Base-by-base conservation (phyloP, 2,113 vertebrate species). In the Melospiza melodia region DNA sequence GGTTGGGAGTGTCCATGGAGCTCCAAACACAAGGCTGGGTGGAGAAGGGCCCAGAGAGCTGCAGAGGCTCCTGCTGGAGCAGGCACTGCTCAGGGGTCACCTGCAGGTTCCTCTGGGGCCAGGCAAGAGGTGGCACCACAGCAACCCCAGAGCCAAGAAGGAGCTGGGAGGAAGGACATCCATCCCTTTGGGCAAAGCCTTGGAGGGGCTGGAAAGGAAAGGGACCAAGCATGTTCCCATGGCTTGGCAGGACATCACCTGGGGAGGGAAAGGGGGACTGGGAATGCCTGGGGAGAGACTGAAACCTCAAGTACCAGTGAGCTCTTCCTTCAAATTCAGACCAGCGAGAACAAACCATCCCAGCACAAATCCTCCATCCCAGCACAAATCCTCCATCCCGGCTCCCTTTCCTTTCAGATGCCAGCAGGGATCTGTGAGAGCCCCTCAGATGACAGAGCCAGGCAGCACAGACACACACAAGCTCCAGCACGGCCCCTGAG, bases 191-290 rank as follows among this genome's bases (percentile, higher is more conserved):
- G 48, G 43, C 35, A 89, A 59, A 90, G 75, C 63, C 69, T 31
- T 0, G 5, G 52, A 20, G 73, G 84, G 48, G 25, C 69, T 28
- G 37, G 37, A 37, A 37, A 37, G 37, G 37, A 21, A 55, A 31
- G 6, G 27, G 35, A 80, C 6, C 46, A 25, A 37, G 43, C 12
- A 25, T 2, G 5, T 12, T 43, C 44, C 39, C 68, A 4, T 10
- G 31, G 57, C 30, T 31, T 2, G 11, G 55, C 1, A 43, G 39
- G 37, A n/a, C 48, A 37, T 11, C 0, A 1, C 11, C 62, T 41
- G 30, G 15, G 21, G 12, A 61, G 35, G 30, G 35, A 37, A 39
- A 27, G 80, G n/a, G 25, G 25, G 21, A 44, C 0, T 12, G 58
- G 59, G 33, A 20, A 6, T 15, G 19, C 17, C 75, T 46, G 25